Evolutionary conservation across 2,888 invertebrate genomes (phyloP).

Genomic region (Drosophila affinis): DNA sequence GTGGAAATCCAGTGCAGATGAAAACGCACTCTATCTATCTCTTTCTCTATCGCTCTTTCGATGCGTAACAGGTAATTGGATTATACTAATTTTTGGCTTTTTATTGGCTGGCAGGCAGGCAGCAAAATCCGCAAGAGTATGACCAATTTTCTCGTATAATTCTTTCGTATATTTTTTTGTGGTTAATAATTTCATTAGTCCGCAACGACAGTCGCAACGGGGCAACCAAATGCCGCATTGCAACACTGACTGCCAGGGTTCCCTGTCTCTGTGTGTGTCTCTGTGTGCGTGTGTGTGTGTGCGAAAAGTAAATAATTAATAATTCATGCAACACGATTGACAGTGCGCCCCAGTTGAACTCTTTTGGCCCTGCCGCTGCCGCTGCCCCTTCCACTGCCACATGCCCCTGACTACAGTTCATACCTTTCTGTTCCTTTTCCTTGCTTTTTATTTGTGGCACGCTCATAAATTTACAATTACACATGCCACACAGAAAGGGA

Average conservation of each 20-base stretch:
- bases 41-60: conserved; percentile 38
- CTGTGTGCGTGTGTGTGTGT: conserved; percentile 40
- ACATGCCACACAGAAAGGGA: conserved; percentile 53
- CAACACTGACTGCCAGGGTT: conserved; percentile 60
- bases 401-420: not conserved
- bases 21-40: conserved; percentile 15
- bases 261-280: conserved; percentile 2
- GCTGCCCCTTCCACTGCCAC: no score
- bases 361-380: conserved; percentile 36
- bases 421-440: conserved; percentile 15
- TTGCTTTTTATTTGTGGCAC: conserved; percentile 51
- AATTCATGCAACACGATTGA: conserved; percentile 79
- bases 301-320: conserved; percentile 79
- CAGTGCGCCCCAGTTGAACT: conserved; percentile 67
- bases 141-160: conserved; percentile 23
- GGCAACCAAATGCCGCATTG: conserved; percentile 67
- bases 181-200: conserved; percentile 77
- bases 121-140: conserved; percentile 33
- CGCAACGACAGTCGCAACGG: conserved; percentile 48
- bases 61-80: conserved; percentile 81
- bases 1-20: conserved; percentile 23
- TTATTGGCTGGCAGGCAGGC: conserved; percentile 71
- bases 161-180: conserved; percentile 20
- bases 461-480: conserved; percentile 77
- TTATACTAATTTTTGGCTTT: conserved; percentile 79